Evolutionary conservation across 92 coral and sea anemone genomes (phyloP).

Genomic region (Epizoanthus ramosus): DNA sequence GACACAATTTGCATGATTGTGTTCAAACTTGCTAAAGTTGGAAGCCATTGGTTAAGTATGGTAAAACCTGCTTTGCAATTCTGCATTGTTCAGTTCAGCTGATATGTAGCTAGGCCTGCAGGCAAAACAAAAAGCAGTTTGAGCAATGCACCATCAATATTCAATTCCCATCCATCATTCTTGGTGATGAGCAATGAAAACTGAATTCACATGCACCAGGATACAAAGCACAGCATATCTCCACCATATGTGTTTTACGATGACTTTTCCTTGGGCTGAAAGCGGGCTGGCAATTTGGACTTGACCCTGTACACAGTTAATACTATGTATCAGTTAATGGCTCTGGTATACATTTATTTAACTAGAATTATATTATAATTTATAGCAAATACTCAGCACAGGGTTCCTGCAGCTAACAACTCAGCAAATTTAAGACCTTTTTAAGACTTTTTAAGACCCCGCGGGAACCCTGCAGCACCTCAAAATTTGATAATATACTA

Average conservation of each 20-base stretch:
- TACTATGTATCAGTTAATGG: too few relatives aligned
- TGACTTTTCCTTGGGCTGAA: slow-evolving; percentile 82
- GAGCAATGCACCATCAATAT: background rate
- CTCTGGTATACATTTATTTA: too few relatives aligned
- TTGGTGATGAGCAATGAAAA: background rate
- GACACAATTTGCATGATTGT: background rate
- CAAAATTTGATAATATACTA: too few relatives aligned
- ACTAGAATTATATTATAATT: too few relatives aligned
- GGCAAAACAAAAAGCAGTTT: slow-evolving; percentile 24
- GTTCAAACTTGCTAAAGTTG: background rate
- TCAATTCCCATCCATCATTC: slow-evolving; percentile 9
- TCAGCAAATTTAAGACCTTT: too few relatives aligned
- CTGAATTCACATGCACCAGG: background rate
- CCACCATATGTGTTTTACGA: slow-evolving; percentile 46
- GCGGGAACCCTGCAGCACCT: too few relatives aligned
- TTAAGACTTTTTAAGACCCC: too few relatives aligned
- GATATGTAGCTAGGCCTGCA: background rate
- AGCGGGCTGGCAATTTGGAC: slow-evolving; percentile 90
- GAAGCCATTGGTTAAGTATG: background rate
- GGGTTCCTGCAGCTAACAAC: too few relatives aligned
- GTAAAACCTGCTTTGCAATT: background rate
- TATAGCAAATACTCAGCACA: too few relatives aligned
- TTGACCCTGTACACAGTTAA: slow-evolving; percentile 62
- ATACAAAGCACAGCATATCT: background rate
- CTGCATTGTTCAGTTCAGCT: background rate